Percentiles rank a stretch among this genome's conserved stretches.
Evolutionary conservation across 2,797 vertebrate genomes (phyloP).

Genomic region (Karalla daura): DNA sequence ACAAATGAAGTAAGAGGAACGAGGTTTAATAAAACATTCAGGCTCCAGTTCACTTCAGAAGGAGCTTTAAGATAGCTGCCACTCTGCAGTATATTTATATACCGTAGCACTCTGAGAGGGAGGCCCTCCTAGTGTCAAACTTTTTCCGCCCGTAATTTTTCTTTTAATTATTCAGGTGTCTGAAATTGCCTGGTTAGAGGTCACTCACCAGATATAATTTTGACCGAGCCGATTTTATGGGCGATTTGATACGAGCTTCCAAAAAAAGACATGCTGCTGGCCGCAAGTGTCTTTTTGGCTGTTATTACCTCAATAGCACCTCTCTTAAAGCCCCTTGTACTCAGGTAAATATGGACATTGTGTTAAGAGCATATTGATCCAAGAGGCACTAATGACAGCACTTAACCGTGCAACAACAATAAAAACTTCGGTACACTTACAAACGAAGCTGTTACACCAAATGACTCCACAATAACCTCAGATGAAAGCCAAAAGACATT

Average conservation of each 20-base stretch:
- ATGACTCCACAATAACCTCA: conserved; percentile 45
- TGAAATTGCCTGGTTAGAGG: conserved; percentile 24
- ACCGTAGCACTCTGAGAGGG: background rate
- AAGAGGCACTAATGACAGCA: conserved; percentile 66
- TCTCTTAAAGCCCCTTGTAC: conserved; percentile 42
- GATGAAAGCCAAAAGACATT: conserved; percentile 48
- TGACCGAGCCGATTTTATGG: conserved; percentile 17
- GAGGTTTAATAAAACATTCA: conserved; percentile 62
- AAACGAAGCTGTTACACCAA: conserved; percentile 53
- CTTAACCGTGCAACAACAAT: conserved; percentile 61
- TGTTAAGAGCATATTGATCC: conserved; percentile 75
- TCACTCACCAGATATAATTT: conserved; percentile 13
- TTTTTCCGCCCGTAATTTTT: conserved; percentile 1
- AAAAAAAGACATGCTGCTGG: conserved; percentile 26
- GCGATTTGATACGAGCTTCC: conserved; percentile 33
- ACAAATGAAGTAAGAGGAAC: conserved; percentile 66
- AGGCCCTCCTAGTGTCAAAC: conserved; percentile 3
- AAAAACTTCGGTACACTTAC: conserved; percentile 57
- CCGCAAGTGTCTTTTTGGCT: conserved; percentile 42
- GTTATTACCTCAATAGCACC: conserved; percentile 43
- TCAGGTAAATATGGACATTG: conserved; percentile 67
- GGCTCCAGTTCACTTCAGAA: conserved; percentile 29
- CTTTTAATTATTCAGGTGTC: conserved; percentile 31
- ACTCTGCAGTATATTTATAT: conserved; percentile 35
- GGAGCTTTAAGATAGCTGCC: conserved; percentile 29